Evolutionary conservation across 2,797 vertebrate genomes (phyloP).

Genomic region (Morus bassanus): DNA sequence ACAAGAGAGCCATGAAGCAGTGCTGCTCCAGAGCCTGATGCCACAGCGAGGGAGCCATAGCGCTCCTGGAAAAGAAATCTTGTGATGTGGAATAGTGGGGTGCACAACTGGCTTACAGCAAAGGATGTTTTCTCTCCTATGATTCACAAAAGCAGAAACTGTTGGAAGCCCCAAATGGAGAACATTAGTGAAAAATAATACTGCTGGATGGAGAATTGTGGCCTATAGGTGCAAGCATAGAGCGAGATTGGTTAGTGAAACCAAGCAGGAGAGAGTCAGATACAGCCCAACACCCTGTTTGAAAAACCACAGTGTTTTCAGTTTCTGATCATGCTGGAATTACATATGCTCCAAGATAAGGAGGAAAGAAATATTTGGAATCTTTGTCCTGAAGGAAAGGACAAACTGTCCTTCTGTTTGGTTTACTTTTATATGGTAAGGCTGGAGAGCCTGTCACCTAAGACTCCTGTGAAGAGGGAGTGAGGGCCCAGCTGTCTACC

Average conservation of each 20-base stretch:
- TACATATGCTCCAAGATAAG: background rate
- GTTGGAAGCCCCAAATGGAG: background rate
- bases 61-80: background rate
- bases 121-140: background rate
- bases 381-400: background rate
- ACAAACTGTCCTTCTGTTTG: background rate
- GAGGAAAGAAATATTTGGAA: background rate
- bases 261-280: background rate
- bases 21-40: background rate
- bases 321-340: background rate
- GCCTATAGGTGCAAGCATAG: background rate
- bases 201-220: background rate
- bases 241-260: background rate
- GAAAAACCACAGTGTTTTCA: background rate
- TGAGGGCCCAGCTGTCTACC: background rate
- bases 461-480: background rate
- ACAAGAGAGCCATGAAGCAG: background rate
- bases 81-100: accelerated
- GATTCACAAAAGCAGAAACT: background rate
- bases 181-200: background rate
- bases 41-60: accelerated
- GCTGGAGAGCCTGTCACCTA: background rate
- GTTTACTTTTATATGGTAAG: background rate
- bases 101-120: background rate
- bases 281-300: background rate